Percentiles rank a stretch among this genome's conserved stretches.
These are phyloP conservation scores for Colletes collaris DNA, from an alignment of 2,888 invertebrate genomes.

Conservation along the genomic window DNA sequence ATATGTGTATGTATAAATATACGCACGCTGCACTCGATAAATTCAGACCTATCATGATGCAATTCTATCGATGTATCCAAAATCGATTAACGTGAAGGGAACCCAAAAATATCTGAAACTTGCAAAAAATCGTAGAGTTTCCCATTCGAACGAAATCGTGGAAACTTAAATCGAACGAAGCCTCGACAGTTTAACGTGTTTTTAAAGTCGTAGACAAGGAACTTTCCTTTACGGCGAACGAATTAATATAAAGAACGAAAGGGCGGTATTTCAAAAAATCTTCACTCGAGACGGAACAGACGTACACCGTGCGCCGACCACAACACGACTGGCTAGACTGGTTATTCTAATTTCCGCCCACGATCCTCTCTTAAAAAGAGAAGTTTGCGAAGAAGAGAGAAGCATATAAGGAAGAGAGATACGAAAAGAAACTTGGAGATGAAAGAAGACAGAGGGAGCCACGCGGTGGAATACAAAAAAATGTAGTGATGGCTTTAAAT, in stretches of 20 bases:
- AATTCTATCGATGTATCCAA: slow-evolving; percentile 59
- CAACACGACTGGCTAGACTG: slow-evolving; percentile 76
- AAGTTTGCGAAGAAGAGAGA: slow-evolving; percentile 37
- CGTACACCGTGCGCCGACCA: slow-evolving; percentile 63
- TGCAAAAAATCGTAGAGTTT: slow-evolving; percentile 17
- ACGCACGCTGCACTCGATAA: slow-evolving; percentile 74
- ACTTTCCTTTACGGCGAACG: slow-evolving; percentile 2
- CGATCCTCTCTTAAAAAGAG: slow-evolving; percentile 64
- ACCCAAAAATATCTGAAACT: slow-evolving; percentile 12
- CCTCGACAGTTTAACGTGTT: no score
- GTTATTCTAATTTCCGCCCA: slow-evolving; percentile 80
- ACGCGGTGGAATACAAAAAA: slow-evolving; percentile 36
- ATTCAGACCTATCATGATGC: slow-evolving; percentile 73
- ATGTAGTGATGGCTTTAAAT: slow-evolving; percentile 34
- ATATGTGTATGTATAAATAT: slow-evolving; percentile 23
- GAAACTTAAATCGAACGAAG: no score
- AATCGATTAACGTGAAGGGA: slow-evolving; percentile 28
- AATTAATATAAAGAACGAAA: neutral
- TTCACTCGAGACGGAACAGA: slow-evolving; percentile 16
- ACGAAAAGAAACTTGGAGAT: slow-evolving; percentile 13
- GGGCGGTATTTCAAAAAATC: slow-evolving; percentile 19
- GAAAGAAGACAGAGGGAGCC: slow-evolving; percentile 47
- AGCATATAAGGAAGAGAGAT: slow-evolving; percentile 16
- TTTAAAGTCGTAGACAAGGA: neutral
- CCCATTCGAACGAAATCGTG: slow-evolving; percentile 32